Conservation (phyloP, 2,113 vertebrate species). For the Callopanchax toddi region DNA sequence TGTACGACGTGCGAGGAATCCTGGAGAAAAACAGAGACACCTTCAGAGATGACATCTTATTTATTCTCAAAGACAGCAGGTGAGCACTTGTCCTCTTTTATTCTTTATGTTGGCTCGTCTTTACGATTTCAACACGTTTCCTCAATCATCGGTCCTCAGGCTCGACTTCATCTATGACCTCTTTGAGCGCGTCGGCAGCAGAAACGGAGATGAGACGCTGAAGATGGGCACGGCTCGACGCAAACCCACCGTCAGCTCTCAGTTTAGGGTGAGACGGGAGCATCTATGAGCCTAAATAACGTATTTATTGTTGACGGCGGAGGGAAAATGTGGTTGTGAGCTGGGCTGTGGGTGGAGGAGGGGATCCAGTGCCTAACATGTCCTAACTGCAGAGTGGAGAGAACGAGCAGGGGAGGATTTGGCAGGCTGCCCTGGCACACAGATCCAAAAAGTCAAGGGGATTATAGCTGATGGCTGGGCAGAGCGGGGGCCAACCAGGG, state of each 20-base stretch:
- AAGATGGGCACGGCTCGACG: constrained; percentile 92
- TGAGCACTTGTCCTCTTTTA: constrained; percentile 42
- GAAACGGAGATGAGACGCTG: constrained; percentile 86
- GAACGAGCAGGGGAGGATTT: constrained; percentile 68
- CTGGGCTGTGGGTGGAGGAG: constrained; percentile 24
- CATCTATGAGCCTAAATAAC: neutral
- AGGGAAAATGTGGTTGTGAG: constrained; percentile 52
- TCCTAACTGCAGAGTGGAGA: constrained; percentile 64
- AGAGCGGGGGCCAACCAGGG: constrained; percentile 71
- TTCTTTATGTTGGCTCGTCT: neutral
- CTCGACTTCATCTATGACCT: constrained; percentile 94
- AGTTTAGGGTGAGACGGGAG: constrained; percentile 86
- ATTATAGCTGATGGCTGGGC: constrained; percentile 77
- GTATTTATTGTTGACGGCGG: neutral
- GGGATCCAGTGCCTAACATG: constrained; percentile 55
- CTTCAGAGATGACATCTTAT: constrained; percentile 91
- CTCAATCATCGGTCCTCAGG: constrained; percentile 61
- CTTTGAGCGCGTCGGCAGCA: constrained; percentile 89
- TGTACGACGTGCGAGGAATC: constrained; percentile 88
- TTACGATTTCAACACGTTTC: neutral
- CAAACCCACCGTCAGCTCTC: constrained; percentile 93
- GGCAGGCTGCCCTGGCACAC: constrained; percentile 68
- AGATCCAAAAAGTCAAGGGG: constrained; percentile 71
- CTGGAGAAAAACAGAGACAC: constrained; percentile 94
- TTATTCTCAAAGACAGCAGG: constrained; percentile 93